A percentile compares a stretch with the other conserved stretches of the same genome.
Conservation (phyloP, 2,888 invertebrate genomes). For the Callyntrura sp. region DNA sequence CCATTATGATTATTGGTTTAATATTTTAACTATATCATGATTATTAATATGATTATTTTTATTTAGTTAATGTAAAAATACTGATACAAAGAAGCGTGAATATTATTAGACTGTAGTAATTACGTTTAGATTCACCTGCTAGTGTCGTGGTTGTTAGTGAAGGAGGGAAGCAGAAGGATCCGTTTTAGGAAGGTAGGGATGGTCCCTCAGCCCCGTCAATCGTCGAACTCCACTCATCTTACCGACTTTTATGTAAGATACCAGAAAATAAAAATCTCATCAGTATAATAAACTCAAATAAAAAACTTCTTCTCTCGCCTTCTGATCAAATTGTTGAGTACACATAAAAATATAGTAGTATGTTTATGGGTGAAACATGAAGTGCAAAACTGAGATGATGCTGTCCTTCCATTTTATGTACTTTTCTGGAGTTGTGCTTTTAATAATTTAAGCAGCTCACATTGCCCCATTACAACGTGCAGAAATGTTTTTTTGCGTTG, state of each 20-base stretch:
- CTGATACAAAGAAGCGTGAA: slow-evolving; percentile 80
- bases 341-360: not conserved
- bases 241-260: slow-evolving; percentile 83
- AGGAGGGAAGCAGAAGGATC: slow-evolving; percentile 84
- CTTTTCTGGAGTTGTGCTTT: not conserved
- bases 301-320: slow-evolving; percentile 32
- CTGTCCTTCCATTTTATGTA: not conserved
- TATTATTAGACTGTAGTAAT: slow-evolving; percentile 79
- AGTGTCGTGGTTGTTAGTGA: slow-evolving; percentile 83
- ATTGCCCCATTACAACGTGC: slow-evolving; percentile 6
- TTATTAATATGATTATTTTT: slow-evolving; percentile 67
- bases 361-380: not conserved
- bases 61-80: slow-evolving; percentile 63
- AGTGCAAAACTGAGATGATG: not conserved
- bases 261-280: slow-evolving; percentile 81
- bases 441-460: not conserved
- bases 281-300: slow-evolving; percentile 67
- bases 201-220: slow-evolving; percentile 84
- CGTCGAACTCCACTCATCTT: slow-evolving; percentile 84
- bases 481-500: not conserved
- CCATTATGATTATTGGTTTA: slow-evolving; percentile 59
- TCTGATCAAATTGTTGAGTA: not conserved
- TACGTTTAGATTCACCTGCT: slow-evolving; percentile 83
- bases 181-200: slow-evolving; percentile 84
- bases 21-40: slow-evolving; percentile 61